phyloP scores from a whole-genome alignment of 2,888 invertebrate species.

The Phania funesta region DNA sequence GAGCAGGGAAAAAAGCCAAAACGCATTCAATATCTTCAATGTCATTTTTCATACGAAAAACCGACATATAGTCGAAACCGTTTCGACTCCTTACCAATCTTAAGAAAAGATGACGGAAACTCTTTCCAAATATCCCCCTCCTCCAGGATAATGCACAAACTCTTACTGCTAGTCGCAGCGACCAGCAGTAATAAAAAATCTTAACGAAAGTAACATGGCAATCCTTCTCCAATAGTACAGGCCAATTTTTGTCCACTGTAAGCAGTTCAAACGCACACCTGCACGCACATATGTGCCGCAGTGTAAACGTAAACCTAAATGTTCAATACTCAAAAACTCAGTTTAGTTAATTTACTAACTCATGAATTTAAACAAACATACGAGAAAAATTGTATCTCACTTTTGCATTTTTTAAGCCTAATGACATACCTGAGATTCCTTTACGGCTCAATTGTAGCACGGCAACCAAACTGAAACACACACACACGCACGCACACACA shows the following conservation, averaged over 20 bases:
- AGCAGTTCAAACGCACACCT: not conserved
- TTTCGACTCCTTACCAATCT: no score
- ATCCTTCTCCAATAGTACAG: slow-evolving; percentile 17
- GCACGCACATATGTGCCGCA: not conserved
- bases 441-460: slow-evolving; percentile 58
- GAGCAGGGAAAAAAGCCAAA: no score
- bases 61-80: no score
- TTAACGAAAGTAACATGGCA: not conserved
- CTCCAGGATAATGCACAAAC: no score
- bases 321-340: slow-evolving; percentile 32
- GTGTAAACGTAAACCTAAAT: not conserved
- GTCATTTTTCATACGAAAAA: no score
- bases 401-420: slow-evolving; percentile 62
- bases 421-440: slow-evolving; percentile 67
- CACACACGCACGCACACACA: not conserved
- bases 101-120: no score
- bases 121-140: no score
- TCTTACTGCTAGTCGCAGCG: no score
- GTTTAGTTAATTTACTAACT: slow-evolving; percentile 61
- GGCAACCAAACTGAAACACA: not conserved
- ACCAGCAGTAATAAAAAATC: not conserved
- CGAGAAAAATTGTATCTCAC: slow-evolving; percentile 64
- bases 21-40: no score
- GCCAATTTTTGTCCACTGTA: slow-evolving; percentile 12
- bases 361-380: slow-evolving; percentile 55